These are phyloP conservation scores for Hydroisotoma schaefferi DNA, from an alignment of 2,888 invertebrate species.

Conservation along the genomic window DNA sequence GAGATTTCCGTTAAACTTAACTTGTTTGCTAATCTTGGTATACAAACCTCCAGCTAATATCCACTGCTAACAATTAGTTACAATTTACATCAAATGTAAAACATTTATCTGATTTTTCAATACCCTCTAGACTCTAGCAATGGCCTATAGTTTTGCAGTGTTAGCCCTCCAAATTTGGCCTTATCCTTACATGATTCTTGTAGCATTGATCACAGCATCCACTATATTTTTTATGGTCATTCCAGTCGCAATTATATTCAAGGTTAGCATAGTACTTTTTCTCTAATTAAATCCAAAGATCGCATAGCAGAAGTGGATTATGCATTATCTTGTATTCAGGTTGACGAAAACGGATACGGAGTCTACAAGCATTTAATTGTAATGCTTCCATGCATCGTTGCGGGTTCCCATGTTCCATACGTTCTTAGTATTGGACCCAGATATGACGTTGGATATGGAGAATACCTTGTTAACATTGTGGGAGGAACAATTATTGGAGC, in stretches of 20 bases:
- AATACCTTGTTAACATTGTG: constrained; percentile 30
- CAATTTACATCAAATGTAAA: too few relatives aligned
- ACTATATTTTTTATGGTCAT: constrained; percentile 30
- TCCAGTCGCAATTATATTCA: constrained; percentile 19
- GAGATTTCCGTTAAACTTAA: constrained; percentile 32
- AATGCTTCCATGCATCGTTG: constrained; percentile 22
- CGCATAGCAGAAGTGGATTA: background rate
- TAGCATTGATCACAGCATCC: constrained; percentile 25
- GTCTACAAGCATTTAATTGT: constrained; percentile 32
- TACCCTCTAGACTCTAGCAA: constrained; percentile 20
- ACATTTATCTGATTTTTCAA: too few relatives aligned
- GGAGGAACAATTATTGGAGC: constrained; percentile 30
- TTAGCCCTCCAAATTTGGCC: constrained; percentile 24
- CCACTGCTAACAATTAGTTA: too few relatives aligned
- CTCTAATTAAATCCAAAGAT: background rate
- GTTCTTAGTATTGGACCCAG: constrained; percentile 28
- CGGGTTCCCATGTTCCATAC: constrained; percentile 27
- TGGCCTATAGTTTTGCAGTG: constrained; percentile 26
- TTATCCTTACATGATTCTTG: constrained; percentile 23
- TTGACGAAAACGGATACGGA: constrained; percentile 29
- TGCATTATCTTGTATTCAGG: constrained; percentile 8
- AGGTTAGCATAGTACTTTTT: constrained; percentile 15
- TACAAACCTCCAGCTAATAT: too few relatives aligned
- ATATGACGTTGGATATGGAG: constrained; percentile 29
- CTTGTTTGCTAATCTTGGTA: constrained; percentile 22